Conservation (phyloP, 2,888 invertebrate genomes). For the Brachypterus glaber region DNA sequence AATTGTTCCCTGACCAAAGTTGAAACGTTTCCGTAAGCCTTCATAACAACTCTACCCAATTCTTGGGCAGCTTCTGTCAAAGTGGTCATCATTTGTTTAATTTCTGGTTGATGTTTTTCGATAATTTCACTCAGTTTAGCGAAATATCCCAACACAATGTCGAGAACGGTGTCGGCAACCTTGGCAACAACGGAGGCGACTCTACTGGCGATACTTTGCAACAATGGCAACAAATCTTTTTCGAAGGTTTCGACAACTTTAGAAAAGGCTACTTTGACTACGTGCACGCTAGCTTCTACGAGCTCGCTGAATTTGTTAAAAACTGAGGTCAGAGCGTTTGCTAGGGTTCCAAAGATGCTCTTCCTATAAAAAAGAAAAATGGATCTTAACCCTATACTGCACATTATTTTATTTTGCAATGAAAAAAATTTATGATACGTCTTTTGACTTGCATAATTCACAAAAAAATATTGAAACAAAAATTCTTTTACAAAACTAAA, state of each 20-base stretch:
- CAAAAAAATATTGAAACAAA: too few relatives aligned
- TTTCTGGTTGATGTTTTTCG: slow-evolving; percentile 56
- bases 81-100: slow-evolving; percentile 50
- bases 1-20: slow-evolving; percentile 41
- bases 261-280: slow-evolving; percentile 32
- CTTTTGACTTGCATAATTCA: too few relatives aligned
- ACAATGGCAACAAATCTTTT: slow-evolving; percentile 34
- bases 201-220: slow-evolving; percentile 39
- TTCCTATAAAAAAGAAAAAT: slow-evolving; percentile 31
- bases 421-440: too few relatives aligned
- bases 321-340: slow-evolving; percentile 34
- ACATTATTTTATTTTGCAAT: too few relatives aligned
- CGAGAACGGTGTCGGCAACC: slow-evolving; percentile 40
- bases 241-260: slow-evolving; percentile 34
- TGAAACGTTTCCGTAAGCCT: slow-evolving; percentile 36
- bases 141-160: slow-evolving; percentile 38
- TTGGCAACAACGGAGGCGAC: slow-evolving; percentile 43
- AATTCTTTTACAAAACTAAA: too few relatives aligned
- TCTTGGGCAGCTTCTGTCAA: slow-evolving; percentile 44
- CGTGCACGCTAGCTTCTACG: slow-evolving; percentile 34
- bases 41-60: slow-evolving; percentile 38
- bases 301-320: slow-evolving; percentile 35
- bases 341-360: slow-evolving; percentile 39
- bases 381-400: too few relatives aligned
- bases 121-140: slow-evolving; percentile 48